A percentile compares a stretch with the other conserved stretches of the same genome.
Conservation (phyloP, 2,797 vertebrate genomes). For the Eremophila alpestris region DNA sequence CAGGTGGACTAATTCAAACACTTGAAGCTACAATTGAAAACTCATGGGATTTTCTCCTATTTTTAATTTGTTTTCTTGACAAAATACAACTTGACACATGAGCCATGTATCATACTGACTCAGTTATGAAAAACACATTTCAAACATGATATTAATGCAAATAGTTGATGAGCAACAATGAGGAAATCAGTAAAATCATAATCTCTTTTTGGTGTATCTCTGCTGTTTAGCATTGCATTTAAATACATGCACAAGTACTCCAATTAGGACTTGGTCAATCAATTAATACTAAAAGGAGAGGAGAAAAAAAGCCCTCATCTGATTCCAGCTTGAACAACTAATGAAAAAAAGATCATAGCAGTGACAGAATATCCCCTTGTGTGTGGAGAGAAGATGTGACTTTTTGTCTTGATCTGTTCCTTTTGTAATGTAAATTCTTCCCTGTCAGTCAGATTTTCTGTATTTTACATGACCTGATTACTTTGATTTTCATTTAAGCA, state of each 20-base stretch:
- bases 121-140: not conserved
- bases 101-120: not conserved
- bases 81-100: not conserved
- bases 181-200: not conserved
- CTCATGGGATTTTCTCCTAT: rapidly evolving
- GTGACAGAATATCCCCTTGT: not conserved
- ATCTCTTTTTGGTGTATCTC: not conserved
- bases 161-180: not conserved
- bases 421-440: not conserved
- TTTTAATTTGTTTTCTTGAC: not conserved
- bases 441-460: not conserved
- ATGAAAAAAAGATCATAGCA: not conserved
- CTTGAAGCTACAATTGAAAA: not conserved
- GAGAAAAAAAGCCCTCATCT: not conserved
- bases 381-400: not conserved
- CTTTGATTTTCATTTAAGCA: not conserved
- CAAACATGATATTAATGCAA: not conserved
- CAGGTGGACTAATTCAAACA: not conserved
- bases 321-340: not conserved
- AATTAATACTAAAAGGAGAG: not conserved
- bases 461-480: not conserved
- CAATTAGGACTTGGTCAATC: not conserved
- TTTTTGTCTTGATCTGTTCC: not conserved
- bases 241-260: not conserved
- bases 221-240: not conserved